Evolutionary conservation across 1,140 invertebrate genomes (phyloP).

Genomic region (Euura lappo): DNA sequence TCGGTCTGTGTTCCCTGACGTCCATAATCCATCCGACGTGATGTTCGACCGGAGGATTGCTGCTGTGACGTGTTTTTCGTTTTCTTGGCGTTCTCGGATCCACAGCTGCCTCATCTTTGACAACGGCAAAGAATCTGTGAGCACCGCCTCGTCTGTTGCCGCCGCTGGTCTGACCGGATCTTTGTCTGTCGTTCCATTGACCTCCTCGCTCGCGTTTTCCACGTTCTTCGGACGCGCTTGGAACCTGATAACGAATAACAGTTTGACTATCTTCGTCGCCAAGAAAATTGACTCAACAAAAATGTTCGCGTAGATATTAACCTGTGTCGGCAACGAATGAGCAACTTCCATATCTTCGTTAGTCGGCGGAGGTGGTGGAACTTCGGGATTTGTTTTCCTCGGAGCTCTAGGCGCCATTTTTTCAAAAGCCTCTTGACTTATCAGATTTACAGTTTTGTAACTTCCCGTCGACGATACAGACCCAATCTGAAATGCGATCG

Average conservation of each 20-base stretch:
- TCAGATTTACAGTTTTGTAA: conserved; percentile 90
- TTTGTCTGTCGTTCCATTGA: conserved; percentile 40
- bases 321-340: conserved; percentile 43
- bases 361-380: conserved; percentile 79
- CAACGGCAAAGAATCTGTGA: conserved; percentile 91
- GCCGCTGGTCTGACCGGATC: conserved; percentile 46
- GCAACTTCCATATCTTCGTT: conserved; percentile 47
- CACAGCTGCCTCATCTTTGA: conserved; percentile 76
- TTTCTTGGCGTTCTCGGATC: conserved; percentile 78
- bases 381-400: conserved; percentile 69
- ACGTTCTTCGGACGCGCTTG: conserved; percentile 31
- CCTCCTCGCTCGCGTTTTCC: conserved; percentile 47
- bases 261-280: not conserved
- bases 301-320: conserved; percentile 18
- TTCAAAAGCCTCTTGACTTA: conserved; percentile 87
- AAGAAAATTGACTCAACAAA: not conserved
- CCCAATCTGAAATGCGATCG: conserved; percentile 39
- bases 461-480: conserved; percentile 60
- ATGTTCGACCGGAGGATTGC: conserved; percentile 91
- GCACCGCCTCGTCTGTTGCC: conserved; percentile 51
- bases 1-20: conserved; percentile 78
- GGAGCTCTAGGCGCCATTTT: conserved; percentile 73
- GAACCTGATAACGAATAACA: conserved; percentile 29
- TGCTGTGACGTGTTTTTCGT: conserved; percentile 90
- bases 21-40: conserved; percentile 98